Conservation (phyloP, 2,888 invertebrate genomes). For the Athrips mouffetella region DNA sequence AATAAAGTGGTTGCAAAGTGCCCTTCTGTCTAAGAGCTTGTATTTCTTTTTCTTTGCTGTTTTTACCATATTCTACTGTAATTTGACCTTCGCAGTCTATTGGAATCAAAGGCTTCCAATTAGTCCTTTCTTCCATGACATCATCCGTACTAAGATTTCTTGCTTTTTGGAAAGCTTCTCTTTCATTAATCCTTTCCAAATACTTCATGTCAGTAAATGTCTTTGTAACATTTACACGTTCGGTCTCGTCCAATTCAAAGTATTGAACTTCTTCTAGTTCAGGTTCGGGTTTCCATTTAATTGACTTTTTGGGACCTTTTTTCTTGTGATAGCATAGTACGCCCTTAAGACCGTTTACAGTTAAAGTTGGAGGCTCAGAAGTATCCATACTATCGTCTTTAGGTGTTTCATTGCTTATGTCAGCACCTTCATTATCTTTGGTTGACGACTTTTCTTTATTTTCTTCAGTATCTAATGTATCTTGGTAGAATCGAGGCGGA, state of each 20-base stretch:
- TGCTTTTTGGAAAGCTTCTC: conserved; percentile 87
- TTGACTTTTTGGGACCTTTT: conserved; percentile 87
- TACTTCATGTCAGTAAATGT: conserved; percentile 94
- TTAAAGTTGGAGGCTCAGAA: conserved; percentile 61
- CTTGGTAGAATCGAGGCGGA: conserved; percentile 92
- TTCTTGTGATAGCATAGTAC: conserved; percentile 86
- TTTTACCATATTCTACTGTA: conserved; percentile 83
- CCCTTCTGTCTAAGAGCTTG: conserved; percentile 92
- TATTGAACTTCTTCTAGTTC: conserved; percentile 90
- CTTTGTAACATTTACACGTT: conserved; percentile 95
- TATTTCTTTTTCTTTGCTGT: conserved; percentile 91
- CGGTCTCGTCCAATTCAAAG: conserved; percentile 97
- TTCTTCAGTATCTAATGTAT: conserved; percentile 87
- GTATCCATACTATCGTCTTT: conserved; percentile 55
- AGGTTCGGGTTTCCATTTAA: conserved; percentile 89
- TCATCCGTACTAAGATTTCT: conserved; percentile 87
- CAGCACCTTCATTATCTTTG: conserved; percentile 32
- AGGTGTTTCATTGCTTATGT: conserved; percentile 30
- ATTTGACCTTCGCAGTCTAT: conserved; percentile 83
- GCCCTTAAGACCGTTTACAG: conserved; percentile 82
- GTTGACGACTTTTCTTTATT: conserved; percentile 70
- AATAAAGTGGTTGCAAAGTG: conserved; percentile 89
- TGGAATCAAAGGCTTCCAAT: conserved; percentile 85
- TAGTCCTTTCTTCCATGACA: conserved; percentile 88
- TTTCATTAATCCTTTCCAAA: conserved; percentile 91